phyloP scores from a whole-genome alignment of 2,797 vertebrate species.

The Cirrhinus molitorella region DNA sequence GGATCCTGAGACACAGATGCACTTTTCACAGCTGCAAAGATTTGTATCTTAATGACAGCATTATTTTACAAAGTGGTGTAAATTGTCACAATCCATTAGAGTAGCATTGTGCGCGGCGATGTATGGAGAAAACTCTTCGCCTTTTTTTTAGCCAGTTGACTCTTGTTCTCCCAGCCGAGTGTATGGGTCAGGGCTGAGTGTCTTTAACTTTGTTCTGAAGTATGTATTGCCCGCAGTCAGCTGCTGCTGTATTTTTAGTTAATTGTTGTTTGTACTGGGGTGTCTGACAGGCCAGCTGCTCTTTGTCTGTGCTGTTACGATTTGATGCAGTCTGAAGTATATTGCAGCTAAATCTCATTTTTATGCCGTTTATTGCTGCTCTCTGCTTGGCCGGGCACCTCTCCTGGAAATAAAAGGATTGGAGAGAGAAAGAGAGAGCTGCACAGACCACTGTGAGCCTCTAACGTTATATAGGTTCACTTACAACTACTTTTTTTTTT shows the following conservation, averaged over 20 bases:
- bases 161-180: neutral
- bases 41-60: constrained; percentile 15
- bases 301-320: constrained; percentile 64
- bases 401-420: constrained; percentile 45
- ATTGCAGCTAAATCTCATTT: constrained; percentile 60
- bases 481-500: neutral
- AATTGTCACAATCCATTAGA: constrained; percentile 1
- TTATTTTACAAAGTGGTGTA: neutral
- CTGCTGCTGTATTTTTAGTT: constrained; percentile 53
- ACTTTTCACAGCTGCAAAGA: neutral
- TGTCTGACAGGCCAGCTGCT: constrained; percentile 66
- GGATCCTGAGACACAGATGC: neutral
- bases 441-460: neutral
- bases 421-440: constrained; percentile 4
- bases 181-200: neutral
- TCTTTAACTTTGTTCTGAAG: constrained; percentile 42
- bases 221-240: constrained; percentile 20
- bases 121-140: neutral
- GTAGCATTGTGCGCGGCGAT: neutral
- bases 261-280: constrained; percentile 47
- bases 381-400: constrained; percentile 13
- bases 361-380: constrained; percentile 65
- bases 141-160: neutral
- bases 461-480: neutral
- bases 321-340: constrained; percentile 69